phyloP scores from a whole-genome alignment of 1,140 invertebrate genomes.

The Andrena cerasifolii region DNA sequence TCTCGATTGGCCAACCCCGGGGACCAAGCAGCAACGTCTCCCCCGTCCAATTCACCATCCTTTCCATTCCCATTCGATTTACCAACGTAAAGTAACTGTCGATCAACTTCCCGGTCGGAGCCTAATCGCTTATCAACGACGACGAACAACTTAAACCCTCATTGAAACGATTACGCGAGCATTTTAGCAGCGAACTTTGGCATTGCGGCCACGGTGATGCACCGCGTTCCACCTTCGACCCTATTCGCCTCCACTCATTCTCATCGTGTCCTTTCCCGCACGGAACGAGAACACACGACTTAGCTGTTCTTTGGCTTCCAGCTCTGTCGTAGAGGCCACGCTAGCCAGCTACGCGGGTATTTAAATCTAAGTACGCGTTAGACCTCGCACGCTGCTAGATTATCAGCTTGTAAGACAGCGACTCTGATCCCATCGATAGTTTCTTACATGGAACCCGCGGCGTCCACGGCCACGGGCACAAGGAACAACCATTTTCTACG shows the following conservation, averaged over 20 bases:
- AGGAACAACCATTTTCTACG: slow-evolving; percentile 61
- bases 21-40: slow-evolving; percentile 17
- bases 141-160: slow-evolving; percentile 63
- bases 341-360: slow-evolving; percentile 1
- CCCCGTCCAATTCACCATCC: neutral
- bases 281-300: slow-evolving; percentile 37
- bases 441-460: slow-evolving; percentile 45
- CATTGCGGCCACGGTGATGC: slow-evolving; percentile 51
- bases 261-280: neutral
- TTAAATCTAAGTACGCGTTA: slow-evolving; percentile 54
- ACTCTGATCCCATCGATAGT: slow-evolving; percentile 60
- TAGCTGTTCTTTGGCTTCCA: slow-evolving; percentile 60
- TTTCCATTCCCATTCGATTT: neutral
- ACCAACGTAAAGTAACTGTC: slow-evolving; percentile 31
- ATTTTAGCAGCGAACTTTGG: slow-evolving; percentile 65
- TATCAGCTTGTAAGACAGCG: slow-evolving; percentile 51
- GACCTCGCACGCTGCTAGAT: slow-evolving; percentile 25
- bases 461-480: slow-evolving; percentile 8
- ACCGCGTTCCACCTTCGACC: too few species aligned
- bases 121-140: slow-evolving; percentile 59
- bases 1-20: neutral
- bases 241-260: neutral
- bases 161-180: slow-evolving; percentile 64
- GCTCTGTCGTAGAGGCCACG: slow-evolving; percentile 29
- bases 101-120: slow-evolving; percentile 39